phyloP scores from a whole-genome alignment of 2,797 vertebrate species.

The Brachyalestes nurse region DNA sequence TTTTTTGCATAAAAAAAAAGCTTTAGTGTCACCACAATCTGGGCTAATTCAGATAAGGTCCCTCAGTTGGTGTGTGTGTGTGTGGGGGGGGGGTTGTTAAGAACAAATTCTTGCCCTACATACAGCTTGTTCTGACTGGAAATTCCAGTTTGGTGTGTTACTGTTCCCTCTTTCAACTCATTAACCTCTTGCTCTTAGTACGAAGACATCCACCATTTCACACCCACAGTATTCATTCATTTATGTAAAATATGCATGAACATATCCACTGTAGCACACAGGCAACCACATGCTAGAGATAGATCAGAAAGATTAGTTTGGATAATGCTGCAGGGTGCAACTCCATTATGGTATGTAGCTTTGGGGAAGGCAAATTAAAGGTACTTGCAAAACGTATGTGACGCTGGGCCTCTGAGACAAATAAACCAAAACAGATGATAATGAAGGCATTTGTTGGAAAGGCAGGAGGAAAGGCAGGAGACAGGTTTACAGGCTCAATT shows the following conservation, averaged over 20 bases:
- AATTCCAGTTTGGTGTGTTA: conserved; percentile 21
- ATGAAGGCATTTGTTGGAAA: conserved; percentile 45
- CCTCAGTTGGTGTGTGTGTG: no score
- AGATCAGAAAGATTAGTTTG: no score
- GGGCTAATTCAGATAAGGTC: no score
- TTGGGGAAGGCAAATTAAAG: conserved; percentile 15
- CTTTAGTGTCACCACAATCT: no score
- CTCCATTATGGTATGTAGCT: neutral
- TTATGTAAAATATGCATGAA: no score
- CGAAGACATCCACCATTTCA: no score
- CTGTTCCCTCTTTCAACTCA: neutral
- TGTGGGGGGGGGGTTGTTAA: no score
- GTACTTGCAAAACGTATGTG: conserved; percentile 17
- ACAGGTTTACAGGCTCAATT: conserved; percentile 34
- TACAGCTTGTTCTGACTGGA: conserved; percentile 4
- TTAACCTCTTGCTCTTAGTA: no score
- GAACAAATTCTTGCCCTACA: conserved; percentile 9
- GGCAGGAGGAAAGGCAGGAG: conserved; percentile 21
- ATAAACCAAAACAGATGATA: neutral
- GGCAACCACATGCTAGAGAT: no score
- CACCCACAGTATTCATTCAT: no score
- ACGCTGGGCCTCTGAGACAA: conserved; percentile 11
- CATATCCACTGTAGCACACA: no score
- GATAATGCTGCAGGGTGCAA: neutral
- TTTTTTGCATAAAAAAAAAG: no score